Conservation (phyloP, 2,888 invertebrate species). For the Cerceris ruficornis region DNA sequence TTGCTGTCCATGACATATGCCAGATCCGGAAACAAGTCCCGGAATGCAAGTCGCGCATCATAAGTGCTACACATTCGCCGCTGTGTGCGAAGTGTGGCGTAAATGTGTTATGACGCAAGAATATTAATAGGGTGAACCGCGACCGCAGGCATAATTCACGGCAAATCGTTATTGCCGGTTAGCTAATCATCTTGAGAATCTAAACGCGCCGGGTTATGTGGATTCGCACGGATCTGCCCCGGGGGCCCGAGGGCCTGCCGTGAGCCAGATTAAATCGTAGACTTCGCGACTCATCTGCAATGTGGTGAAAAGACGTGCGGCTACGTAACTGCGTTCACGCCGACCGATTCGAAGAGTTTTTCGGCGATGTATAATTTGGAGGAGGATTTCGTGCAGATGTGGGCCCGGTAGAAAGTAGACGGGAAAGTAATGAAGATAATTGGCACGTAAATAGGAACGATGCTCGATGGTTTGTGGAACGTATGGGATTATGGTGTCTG, state of each 20-base stretch:
- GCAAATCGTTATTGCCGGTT: constrained; percentile 70
- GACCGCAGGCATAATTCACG: constrained; percentile 57
- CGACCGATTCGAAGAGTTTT: too few relatives aligned
- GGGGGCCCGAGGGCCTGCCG: constrained; percentile 30
- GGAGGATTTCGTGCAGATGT: too few relatives aligned
- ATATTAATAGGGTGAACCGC: constrained; percentile 64
- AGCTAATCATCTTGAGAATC: constrained; percentile 74
- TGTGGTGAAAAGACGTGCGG: constrained; percentile 19
- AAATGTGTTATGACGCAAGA: constrained; percentile 52
- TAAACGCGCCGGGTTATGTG: constrained; percentile 65
- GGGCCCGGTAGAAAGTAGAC: too few relatives aligned
- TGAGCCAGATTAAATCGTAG: constrained; percentile 57
- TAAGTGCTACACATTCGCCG: constrained; percentile 40
- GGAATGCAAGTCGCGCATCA: constrained; percentile 1
- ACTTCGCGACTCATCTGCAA: constrained; percentile 28
- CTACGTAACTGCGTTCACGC: constrained; percentile 7
- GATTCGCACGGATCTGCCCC: constrained; percentile 57
- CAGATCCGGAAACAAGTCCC: not conserved
- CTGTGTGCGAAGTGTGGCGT: constrained; percentile 28
- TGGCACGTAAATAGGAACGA: too few relatives aligned
- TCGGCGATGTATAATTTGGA: too few relatives aligned
- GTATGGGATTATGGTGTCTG: too few relatives aligned
- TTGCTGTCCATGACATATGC: not conserved
- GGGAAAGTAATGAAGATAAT: too few relatives aligned
- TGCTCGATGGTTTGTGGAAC: too few relatives aligned